Evolutionary conservation across 1,140 invertebrate genomes (phyloP), one percentile per base, ranked within the genome.

Genomic region (Coptotermes formosanus): DNA sequence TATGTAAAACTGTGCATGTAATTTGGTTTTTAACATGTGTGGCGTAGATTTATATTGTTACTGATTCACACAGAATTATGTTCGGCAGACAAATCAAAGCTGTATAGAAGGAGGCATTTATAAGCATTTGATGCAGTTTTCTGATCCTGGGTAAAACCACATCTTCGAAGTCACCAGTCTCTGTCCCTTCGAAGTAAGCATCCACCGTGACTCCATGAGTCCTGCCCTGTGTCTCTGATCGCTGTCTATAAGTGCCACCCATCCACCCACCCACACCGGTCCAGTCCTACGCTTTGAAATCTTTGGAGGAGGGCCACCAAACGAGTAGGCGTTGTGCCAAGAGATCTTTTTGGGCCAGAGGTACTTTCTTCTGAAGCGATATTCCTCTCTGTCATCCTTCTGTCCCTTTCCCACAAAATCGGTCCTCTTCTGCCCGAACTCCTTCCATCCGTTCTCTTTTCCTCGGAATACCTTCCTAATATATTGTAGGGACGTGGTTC

Each of bases 391-490:
- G 14, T 55, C 52, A 55, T 55, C 19, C 19, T 55, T 21, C 64
- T 75, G 14, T 75, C 25, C n/a, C n/a, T 30, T 25, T 75, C 64
- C n/a, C 64, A 75, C 64, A 75, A 75, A 75, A 75, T 3, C 8
- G 4, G 64, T 75, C 64, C n/a, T 64, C 59, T 64, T 75, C 64
- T 75, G 4, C 25, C 64, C n/a, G 25, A 75, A 30, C 25, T 75
- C 25, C n/a, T 75, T 21, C 52, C 19, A 55, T 21, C 14, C 52
- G 11, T 55, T 75, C 64, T 16, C 64, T 75, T 23, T 64, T 38
- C 59, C 59, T 23, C 64, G 64, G 64, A 75, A 75, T 75, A 75
- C n/a, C n/a, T 75, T 75, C 64, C n/a, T 75, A 30, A 75, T 75
- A 75, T 75, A 75, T 75, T 75, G 64, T 75, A 75, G 9, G 64